Conservation (phyloP, 2,113 vertebrate genomes). For the Rhagologus leucostigma region DNA sequence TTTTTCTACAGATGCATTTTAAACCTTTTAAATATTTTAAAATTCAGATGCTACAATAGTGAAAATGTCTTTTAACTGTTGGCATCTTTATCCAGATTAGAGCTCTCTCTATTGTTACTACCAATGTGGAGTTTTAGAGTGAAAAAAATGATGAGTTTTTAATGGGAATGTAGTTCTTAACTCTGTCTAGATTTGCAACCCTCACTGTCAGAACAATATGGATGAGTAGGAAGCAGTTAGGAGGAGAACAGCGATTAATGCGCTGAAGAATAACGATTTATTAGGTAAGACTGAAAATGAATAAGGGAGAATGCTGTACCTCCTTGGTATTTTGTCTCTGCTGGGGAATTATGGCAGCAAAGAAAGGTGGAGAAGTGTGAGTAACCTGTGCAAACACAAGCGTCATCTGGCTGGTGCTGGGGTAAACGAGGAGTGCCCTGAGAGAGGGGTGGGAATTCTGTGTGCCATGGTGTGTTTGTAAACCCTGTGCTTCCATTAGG, state of each 20-base stretch:
- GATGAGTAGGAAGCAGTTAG: neutral
- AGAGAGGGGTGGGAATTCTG: neutral
- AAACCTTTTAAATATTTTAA: neutral
- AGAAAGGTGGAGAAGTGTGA: conserved; percentile 24
- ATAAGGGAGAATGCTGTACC: neutral
- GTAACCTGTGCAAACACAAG: conserved; percentile 3
- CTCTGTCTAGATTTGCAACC: neutral
- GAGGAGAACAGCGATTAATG: neutral
- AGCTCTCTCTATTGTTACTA: neutral
- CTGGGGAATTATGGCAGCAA: neutral
- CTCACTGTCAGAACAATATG: neutral
- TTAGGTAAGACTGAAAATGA: neutral
- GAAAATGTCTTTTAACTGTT: neutral
- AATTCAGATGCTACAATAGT: neutral
- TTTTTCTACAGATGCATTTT: neutral
- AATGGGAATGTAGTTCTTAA: neutral
- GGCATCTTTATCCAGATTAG: neutral
- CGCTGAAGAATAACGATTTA: neutral
- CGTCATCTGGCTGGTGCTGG: neutral
- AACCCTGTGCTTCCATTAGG: neutral
- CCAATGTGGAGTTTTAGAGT: neutral
- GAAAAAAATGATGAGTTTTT: neutral
- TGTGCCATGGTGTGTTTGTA: neutral
- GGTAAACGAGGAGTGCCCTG: neutral
- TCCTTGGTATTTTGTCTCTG: neutral